phyloP scores from a whole-genome alignment of 2,797 vertebrate genomes.

The Pseudocheirus occidentalis region DNA sequence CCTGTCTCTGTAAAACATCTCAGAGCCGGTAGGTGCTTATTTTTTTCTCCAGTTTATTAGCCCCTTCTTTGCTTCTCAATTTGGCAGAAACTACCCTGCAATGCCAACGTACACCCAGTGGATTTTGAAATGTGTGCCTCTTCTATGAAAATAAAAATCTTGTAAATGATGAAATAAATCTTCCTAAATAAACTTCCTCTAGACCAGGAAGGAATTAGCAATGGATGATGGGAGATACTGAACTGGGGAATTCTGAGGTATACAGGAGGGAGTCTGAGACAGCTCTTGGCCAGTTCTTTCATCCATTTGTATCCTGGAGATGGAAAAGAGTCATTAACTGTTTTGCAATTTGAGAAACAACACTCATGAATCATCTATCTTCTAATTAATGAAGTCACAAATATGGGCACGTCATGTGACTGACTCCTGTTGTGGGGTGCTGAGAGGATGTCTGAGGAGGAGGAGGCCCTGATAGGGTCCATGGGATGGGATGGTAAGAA shows the following conservation, averaged over 20 bases:
- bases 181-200: not conserved
- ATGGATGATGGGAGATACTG: not conserved
- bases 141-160: slow-evolving; percentile 17
- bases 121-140: slow-evolving; percentile 3
- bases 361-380: slow-evolving; percentile 71
- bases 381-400: slow-evolving; percentile 69
- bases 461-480: slow-evolving; percentile 52
- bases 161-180: slow-evolving; percentile 25
- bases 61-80: slow-evolving; percentile 17
- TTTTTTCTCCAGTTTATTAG: slow-evolving; percentile 25
- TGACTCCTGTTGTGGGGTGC: slow-evolving; percentile 49
- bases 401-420: slow-evolving; percentile 64
- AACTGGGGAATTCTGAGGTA: not conserved
- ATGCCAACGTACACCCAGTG: slow-evolving; percentile 33
- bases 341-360: slow-evolving; percentile 64
- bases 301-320: slow-evolving; percentile 47
- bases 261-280: not conserved
- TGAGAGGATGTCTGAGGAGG: slow-evolving; percentile 48
- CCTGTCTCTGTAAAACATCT: not conserved
- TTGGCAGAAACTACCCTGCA: slow-evolving; percentile 34
- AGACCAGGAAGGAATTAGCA: not conserved
- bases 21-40: not conserved
- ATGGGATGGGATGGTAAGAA: slow-evolving; percentile 47
- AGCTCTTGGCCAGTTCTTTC: slow-evolving; percentile 42
- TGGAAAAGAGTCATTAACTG: slow-evolving; percentile 40